phyloP scores from a whole-genome alignment of 2,888 invertebrate genomes.

The Fragum sueziense region DNA sequence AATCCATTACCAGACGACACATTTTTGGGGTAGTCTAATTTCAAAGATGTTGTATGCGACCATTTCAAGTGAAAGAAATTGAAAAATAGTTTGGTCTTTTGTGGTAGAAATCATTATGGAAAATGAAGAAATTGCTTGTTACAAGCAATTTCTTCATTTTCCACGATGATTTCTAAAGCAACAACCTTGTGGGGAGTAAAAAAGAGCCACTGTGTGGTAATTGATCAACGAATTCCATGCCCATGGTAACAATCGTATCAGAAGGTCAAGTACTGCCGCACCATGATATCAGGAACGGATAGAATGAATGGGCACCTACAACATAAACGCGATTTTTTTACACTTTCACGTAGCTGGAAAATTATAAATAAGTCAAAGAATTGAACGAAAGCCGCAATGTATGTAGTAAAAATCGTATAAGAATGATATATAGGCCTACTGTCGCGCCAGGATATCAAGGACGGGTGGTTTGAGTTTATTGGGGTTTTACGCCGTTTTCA shows the following conservation, averaged over 20 bases:
- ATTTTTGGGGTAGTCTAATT: too few species aligned
- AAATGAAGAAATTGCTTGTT: too few species aligned
- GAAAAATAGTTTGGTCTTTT: too few species aligned
- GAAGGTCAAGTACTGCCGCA: constrained; percentile 47
- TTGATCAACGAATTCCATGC: constrained; percentile 24
- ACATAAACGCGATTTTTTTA: neutral
- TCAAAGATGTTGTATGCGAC: too few species aligned
- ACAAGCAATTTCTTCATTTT: neutral
- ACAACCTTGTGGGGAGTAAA: neutral
- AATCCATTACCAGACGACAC: too few species aligned
- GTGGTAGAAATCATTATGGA: too few species aligned
- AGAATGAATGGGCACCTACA: constrained; percentile 44
- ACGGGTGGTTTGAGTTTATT: constrained; percentile 34
- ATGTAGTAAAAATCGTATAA: constrained; percentile 30
- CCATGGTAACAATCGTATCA: constrained; percentile 29
- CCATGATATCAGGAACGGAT: constrained; percentile 39
- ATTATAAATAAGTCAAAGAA: too few species aligned
- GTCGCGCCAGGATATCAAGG: constrained; percentile 50
- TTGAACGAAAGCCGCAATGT: constrained; percentile 27
- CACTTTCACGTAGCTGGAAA: too few species aligned
- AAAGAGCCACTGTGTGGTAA: constrained; percentile 14
- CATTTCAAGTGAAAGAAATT: too few species aligned
- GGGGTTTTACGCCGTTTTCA: too few species aligned
- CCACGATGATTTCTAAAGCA: too few species aligned
- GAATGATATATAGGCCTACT: constrained; percentile 35